Conservation (phyloP, 1,140 invertebrate genomes). For the Drosophila navojoa region DNA sequence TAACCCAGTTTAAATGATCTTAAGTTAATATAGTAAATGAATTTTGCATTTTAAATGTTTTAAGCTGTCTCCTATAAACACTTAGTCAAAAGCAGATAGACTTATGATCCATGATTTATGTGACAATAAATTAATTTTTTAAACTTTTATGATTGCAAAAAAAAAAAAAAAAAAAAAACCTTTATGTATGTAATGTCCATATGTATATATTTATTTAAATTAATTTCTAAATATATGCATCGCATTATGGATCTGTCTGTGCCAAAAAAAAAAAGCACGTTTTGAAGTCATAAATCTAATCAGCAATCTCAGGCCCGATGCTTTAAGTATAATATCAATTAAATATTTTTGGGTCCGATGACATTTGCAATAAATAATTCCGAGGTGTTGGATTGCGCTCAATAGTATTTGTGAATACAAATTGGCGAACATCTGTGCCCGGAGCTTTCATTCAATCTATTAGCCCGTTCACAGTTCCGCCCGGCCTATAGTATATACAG, state of each 20-base stretch:
- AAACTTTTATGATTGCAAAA: conserved; percentile 1
- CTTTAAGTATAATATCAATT: conserved; percentile 50
- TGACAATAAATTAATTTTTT: not conserved
- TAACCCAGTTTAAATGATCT: no score
- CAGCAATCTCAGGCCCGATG: conserved; percentile 50
- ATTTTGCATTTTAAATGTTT: no score
- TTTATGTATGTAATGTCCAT: no score
- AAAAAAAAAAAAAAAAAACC: not conserved
- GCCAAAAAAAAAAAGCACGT: not conserved
- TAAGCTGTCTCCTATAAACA: no score
- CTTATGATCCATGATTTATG: not conserved
- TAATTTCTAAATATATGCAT: not conserved
- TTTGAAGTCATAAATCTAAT: conserved; percentile 43
- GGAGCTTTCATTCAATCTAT: conserved; percentile 17
- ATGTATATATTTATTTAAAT: not conserved
- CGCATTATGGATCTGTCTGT: not conserved
- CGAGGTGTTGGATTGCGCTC: conserved; percentile 31
- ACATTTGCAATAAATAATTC: conserved; percentile 55
- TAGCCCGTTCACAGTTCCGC: conserved; percentile 2
- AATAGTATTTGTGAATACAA: conserved; percentile 23
- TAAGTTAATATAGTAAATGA: no score
- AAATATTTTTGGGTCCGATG: conserved; percentile 47
- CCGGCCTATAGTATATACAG: not conserved
- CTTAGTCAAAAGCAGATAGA: no score
- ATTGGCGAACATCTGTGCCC: conserved; percentile 14